phyloP scores from a whole-genome alignment of 2,888 invertebrate species.

The Lumbricus terrestris region DNA sequence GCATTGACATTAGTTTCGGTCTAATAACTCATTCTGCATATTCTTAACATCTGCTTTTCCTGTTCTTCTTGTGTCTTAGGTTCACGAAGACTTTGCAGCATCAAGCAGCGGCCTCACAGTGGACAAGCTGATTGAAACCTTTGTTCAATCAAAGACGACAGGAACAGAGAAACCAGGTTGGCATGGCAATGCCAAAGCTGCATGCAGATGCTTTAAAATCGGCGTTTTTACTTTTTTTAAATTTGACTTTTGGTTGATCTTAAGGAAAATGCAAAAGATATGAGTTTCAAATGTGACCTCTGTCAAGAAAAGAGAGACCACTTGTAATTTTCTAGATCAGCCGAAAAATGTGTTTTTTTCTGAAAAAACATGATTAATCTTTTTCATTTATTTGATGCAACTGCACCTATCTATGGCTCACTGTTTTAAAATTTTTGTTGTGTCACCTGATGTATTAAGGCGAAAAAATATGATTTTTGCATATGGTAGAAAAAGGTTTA shows the following conservation, averaged over 20 bases:
- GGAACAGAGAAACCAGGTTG: slow-evolving; percentile 82
- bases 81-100: slow-evolving; percentile 85
- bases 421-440: too few species aligned
- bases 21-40: neutral
- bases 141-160: slow-evolving; percentile 87
- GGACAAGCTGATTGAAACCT: slow-evolving; percentile 85
- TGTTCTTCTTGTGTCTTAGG: slow-evolving; percentile 59
- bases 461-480: too few species aligned
- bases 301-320: too few species aligned
- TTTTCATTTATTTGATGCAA: too few species aligned
- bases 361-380: too few species aligned
- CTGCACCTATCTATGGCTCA: too few species aligned
- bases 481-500: too few species aligned
- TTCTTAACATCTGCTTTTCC: neutral
- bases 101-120: slow-evolving; percentile 89
- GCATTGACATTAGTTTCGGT: neutral
- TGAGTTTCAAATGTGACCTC: neutral
- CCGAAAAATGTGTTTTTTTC: too few species aligned
- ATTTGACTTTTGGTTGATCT: neutral
- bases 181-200: neutral
- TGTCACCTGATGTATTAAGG: too few species aligned
- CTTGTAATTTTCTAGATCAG: too few species aligned
- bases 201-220: neutral
- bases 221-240: neutral
- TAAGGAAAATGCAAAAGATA: neutral